Conservation (phyloP, 64 coral and sea anemone genomes). For the Platygyra sinensis region DNA sequence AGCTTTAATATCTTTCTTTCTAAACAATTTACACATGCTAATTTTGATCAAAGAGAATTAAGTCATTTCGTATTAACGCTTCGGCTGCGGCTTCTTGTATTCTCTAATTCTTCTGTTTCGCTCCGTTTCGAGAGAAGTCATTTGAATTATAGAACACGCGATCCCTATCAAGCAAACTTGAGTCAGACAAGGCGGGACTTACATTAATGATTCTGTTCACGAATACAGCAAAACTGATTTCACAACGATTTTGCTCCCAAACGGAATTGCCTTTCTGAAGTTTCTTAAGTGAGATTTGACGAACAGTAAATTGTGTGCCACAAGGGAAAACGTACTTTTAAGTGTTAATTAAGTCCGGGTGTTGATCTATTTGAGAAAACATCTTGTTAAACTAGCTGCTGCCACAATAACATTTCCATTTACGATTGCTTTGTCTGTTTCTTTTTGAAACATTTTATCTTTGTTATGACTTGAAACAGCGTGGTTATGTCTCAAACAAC, state of each 20-base stretch:
- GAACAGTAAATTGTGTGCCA: neutral
- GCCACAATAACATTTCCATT: neutral
- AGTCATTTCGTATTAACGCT: neutral
- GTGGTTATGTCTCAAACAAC: neutral
- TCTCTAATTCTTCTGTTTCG: neutral
- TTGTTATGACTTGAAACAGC: neutral
- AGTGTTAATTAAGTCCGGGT: neutral
- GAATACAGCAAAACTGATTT: too few species aligned
- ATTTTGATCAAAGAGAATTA: neutral
- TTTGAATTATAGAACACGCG: slow-evolving; percentile 1
- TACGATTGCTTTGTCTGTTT: neutral
- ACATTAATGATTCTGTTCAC: too few species aligned
- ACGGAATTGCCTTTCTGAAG: neutral
- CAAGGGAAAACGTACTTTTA: neutral
- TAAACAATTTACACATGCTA: neutral
- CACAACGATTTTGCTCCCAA: too few species aligned
- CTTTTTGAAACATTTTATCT: neutral
- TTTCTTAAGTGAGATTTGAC: neutral
- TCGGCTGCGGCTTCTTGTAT: neutral
- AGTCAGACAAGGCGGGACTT: too few species aligned
- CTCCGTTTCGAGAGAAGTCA: neutral
- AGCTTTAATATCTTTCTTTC: neutral
- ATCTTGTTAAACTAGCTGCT: neutral
- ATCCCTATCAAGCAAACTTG: neutral
- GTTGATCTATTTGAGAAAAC: neutral